These are phyloP conservation scores for Ypsolopha scabrella DNA, from an alignment of 2,888 invertebrate genomes.

Conservation along the genomic window DNA sequence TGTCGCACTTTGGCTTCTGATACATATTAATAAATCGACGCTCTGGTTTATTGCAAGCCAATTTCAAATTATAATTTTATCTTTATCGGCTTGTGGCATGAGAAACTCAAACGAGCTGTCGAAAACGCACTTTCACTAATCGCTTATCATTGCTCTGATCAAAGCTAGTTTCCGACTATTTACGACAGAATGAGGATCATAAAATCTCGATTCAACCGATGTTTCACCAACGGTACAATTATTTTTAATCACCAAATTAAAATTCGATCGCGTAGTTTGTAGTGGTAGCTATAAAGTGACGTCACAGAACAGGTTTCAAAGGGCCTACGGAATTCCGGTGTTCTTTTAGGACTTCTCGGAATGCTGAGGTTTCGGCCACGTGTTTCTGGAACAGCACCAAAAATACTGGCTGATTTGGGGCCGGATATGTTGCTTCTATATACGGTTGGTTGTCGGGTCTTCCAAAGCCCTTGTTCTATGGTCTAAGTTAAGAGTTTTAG, in stretches of 20 bases:
- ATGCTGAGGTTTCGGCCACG: neutral
- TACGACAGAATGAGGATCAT: too few species aligned
- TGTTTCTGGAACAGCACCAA: neutral
- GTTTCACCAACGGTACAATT: too few species aligned
- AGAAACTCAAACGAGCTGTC: too few species aligned
- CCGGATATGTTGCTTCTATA: slow-evolving; percentile 5
- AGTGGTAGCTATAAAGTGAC: neutral
- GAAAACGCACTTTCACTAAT: too few species aligned
- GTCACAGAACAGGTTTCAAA: neutral
- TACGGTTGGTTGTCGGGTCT: neutral
- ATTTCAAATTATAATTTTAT: too few species aligned
- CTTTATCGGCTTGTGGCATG: too few species aligned
- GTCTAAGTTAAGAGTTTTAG: neutral
- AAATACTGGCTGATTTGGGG: neutral
- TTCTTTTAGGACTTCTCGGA: neutral
- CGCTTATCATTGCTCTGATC: too few species aligned
- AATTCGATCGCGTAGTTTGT: neutral
- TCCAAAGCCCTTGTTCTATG: neutral
- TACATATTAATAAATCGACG: slow-evolving; percentile 33
- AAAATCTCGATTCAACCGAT: too few species aligned
- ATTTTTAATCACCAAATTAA: neutral
- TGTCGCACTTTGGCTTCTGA: slow-evolving; percentile 34
- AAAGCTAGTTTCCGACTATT: too few species aligned
- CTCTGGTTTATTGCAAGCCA: neutral
- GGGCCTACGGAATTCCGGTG: slow-evolving; percentile 6